Percentiles rank a stretch among this genome's conserved stretches.
These are phyloP conservation scores for Callyntrura sp. DNA, from an alignment of 2,888 invertebrate species.

Conservation along the genomic window DNA sequence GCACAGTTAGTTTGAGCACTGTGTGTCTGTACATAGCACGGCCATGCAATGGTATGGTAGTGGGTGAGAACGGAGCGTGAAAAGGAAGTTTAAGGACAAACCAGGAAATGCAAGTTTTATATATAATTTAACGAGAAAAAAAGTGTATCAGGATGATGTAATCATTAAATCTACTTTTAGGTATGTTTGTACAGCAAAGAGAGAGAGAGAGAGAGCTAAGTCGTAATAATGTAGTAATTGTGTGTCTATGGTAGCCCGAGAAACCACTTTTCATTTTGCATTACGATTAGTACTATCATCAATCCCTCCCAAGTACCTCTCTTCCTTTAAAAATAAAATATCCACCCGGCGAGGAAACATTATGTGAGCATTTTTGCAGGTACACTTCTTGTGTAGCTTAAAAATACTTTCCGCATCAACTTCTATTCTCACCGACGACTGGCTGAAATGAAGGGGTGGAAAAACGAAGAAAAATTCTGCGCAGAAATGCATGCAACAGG, in stretches of 20 bases:
- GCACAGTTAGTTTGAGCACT: constrained; percentile 66
- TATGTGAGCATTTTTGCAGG: not conserved
- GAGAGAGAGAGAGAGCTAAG: constrained; percentile 11
- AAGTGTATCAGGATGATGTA: constrained; percentile 15
- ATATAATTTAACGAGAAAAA: constrained; percentile 35
- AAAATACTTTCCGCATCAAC: not conserved
- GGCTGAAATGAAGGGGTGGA: constrained; percentile 39
- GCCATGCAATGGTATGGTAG: not conserved
- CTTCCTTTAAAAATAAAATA: constrained; percentile 5
- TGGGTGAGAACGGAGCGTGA: constrained; percentile 41
- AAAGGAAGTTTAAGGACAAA: constrained; percentile 69
- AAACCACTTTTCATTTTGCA: constrained; percentile 60
- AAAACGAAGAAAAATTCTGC: not conserved
- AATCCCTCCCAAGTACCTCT: not conserved
- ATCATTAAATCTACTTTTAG: not conserved
- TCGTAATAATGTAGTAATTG: not conserved
- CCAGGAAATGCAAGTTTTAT: constrained; percentile 71
- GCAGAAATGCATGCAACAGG: not conserved
- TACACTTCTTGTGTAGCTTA: not conserved
- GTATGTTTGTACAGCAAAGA: not conserved
- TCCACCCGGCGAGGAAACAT: not conserved
- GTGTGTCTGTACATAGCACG: not conserved
- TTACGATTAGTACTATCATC: not conserved
- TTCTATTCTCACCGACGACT: constrained; percentile 13
- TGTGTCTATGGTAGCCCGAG: not conserved